Base-by-base conservation (phyloP, 2,888 invertebrate species). In the Aphidius colemani region DNA sequence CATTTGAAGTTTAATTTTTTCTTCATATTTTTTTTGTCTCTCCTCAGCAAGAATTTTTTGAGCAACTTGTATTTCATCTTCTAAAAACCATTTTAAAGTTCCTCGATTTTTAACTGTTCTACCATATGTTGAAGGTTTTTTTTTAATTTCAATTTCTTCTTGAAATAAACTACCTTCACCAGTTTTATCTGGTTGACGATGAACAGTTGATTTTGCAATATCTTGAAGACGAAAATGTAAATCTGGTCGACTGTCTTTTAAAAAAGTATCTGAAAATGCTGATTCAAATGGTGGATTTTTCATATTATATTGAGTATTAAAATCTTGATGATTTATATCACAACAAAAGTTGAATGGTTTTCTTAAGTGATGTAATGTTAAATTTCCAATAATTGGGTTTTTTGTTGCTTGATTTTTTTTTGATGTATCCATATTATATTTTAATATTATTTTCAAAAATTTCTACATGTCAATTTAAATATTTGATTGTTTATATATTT, bases 331-430 rank as follows among this genome's bases (percentile, higher is more conserved):
- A 39, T 69, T 69, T 6, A 68, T 55, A 39, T 77, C 73, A 59
- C 79, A 79, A 63, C 79, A 79, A 61, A 78, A 78, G 39, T 72
- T 75, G 3, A 72, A 79, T 0, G 77, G 78, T 63, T 78, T 78
- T 44, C 60, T 56, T 7, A 66, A 55, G 53, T 66, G 64, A 53
- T 59, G 63, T 6, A 53, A 9, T 63, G 65, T 50, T 58, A 65
- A n/a, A 5, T 45, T n/a, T 18, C 39, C 30, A 48, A 30, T 39
- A 13, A 11, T 3, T 4, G 39, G 39, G 45, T 11, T 39, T 57
- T 57, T 57, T 3, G 11, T 30, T 39, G 57, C 46, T 46, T 57
- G 46, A 30, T 39, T 30, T 11, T 30, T 45, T 30, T 46, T 57
- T 30, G 30, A 30, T 30, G 30, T 30, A 30, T 30, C 30, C 30